These are phyloP conservation scores for Trigoniulus corallinus DNA, from an alignment of 1,140 invertebrate species.

Conservation along the genomic window DNA sequence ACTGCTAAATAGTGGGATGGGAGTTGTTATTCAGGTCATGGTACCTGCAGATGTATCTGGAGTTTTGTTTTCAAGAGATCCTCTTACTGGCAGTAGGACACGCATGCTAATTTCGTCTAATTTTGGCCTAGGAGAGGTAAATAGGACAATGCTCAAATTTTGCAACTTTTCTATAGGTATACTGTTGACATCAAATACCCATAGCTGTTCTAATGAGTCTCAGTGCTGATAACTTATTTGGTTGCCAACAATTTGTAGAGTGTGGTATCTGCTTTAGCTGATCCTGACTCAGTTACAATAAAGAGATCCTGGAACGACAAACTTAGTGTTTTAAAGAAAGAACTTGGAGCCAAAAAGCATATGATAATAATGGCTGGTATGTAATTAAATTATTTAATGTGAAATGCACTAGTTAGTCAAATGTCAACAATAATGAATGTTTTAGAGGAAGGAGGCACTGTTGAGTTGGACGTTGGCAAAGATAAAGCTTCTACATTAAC, in stretches of 20 bases:
- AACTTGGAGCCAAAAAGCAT: conserved; percentile 36
- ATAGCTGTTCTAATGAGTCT: not conserved
- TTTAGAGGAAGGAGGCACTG: not conserved
- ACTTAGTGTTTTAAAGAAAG: conserved; percentile 29
- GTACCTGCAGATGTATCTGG: conserved; percentile 50
- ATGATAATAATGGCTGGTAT: not conserved
- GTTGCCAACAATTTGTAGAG: conserved; percentile 36
- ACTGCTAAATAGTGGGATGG: conserved; percentile 43
- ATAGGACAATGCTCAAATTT: too few species aligned
- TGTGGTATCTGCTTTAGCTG: conserved; percentile 53
- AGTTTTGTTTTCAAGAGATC: conserved; percentile 63
- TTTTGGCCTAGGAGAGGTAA: conserved; percentile 60
- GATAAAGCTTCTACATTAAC: not conserved
- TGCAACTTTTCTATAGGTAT: too few species aligned
- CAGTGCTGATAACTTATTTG: too few species aligned
- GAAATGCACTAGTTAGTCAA: not conserved
- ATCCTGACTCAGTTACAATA: conserved; percentile 52
- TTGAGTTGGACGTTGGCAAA: not conserved
- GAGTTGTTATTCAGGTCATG: conserved; percentile 65
- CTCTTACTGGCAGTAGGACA: conserved; percentile 44
- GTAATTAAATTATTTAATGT: not conserved
- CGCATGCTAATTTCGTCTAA: conserved; percentile 55
- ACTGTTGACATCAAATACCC: not conserved
- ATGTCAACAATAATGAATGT: not conserved
- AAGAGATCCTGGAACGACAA: conserved; percentile 28